Evolutionary conservation across 2,888 invertebrate genomes (phyloP).

Genomic region (Diogma glabrata): DNA sequence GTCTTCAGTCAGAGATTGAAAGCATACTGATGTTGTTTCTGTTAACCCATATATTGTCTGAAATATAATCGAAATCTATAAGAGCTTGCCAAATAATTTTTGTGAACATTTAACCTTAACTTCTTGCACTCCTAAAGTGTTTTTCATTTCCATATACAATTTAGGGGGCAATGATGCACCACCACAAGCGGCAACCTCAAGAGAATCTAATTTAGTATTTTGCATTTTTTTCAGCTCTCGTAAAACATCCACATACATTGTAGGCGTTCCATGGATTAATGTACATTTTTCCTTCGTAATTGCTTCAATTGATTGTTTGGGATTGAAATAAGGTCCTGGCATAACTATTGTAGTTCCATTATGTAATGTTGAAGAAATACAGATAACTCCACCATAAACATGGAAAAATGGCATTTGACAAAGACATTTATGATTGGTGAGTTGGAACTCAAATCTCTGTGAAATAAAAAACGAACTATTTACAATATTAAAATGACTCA

Average conservation of each 20-base stretch:
- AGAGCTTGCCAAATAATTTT: no score
- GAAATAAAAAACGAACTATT: slow-evolving; percentile 46
- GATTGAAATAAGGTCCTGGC: slow-evolving; percentile 47
- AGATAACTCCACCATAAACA: slow-evolving; percentile 61
- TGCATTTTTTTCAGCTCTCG: no score
- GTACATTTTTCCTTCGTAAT: slow-evolving; percentile 60
- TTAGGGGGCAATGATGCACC: slow-evolving; percentile 60
- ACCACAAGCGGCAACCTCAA: slow-evolving; percentile 51
- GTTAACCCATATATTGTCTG: slow-evolving; percentile 48
- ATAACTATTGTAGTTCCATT: slow-evolving; percentile 50
- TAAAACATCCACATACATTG: slow-evolving; percentile 72
- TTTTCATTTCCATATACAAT: slow-evolving; percentile 41
- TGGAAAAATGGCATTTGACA: slow-evolving; percentile 71
- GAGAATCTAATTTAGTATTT: slow-evolving; percentile 36
- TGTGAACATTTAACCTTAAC: no score
- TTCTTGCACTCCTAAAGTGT: slow-evolving; percentile 37
- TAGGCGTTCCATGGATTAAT: slow-evolving; percentile 65
- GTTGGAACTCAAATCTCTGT: slow-evolving; percentile 1
- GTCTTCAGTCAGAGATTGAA: slow-evolving; percentile 42
- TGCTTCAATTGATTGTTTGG: slow-evolving; percentile 48
- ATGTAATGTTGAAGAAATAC: slow-evolving; percentile 44
- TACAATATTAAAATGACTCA: slow-evolving; percentile 59
- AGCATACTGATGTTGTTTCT: slow-evolving; percentile 43
- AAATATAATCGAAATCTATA: no score
- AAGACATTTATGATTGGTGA: slow-evolving; percentile 38